Evolutionary conservation across 2,113 vertebrate genomes (phyloP).

Genomic region (Peromyscus maniculatus): DNA sequence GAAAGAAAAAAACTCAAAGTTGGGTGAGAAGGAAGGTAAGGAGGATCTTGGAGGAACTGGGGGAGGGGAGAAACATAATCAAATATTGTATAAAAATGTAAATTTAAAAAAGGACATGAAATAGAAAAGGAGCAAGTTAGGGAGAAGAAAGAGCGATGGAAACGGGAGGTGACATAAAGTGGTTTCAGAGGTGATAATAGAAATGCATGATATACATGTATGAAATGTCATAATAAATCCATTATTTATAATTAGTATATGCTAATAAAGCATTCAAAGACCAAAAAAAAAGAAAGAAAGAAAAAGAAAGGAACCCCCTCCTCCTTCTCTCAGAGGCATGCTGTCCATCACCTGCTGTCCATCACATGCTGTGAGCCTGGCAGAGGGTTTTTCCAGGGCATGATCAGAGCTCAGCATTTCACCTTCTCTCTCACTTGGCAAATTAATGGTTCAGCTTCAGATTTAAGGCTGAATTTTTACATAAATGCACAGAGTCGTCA

Average conservation of each 20-base stretch:
- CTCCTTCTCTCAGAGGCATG: background rate
- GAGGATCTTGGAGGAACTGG: background rate
- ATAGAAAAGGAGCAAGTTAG: background rate
- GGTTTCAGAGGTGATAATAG: too few relatives aligned
- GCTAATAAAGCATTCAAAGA: background rate
- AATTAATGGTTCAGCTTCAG: background rate
- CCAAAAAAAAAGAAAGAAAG: too few relatives aligned
- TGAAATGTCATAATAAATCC: background rate
- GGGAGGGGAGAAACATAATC: background rate
- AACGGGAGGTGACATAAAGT: background rate
- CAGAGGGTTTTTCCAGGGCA: background rate
- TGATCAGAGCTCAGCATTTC: background rate
- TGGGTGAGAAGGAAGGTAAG: background rate
- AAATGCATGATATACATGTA: background rate
- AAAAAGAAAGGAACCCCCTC: too few relatives aligned
- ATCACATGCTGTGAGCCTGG: too few relatives aligned
- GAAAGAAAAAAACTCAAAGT: background rate
- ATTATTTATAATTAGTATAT: background rate
- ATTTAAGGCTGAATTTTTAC: constrained; percentile 57
- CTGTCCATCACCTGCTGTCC: background rate
- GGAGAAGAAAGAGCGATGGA: background rate
- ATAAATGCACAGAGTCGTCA: background rate
- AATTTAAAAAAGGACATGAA: background rate
- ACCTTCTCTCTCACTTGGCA: background rate
- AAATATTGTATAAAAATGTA: background rate